phyloP scores from a whole-genome alignment of 2,888 invertebrate genomes.

The Drosophila paranaensis region DNA sequence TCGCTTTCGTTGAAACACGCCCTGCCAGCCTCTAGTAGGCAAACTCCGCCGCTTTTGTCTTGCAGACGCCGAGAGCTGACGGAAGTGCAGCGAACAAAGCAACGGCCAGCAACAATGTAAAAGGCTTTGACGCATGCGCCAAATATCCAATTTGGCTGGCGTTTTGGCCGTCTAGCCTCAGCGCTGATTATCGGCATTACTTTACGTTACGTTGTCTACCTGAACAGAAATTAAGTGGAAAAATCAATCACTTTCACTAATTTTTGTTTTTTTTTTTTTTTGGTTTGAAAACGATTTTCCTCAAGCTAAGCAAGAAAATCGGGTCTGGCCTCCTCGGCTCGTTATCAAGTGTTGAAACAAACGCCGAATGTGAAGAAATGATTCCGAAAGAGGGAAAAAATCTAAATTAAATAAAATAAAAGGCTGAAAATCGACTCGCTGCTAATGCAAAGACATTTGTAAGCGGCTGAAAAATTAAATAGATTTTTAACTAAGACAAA shows the following conservation, averaged over 20 bases:
- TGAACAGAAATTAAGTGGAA: slow-evolving; percentile 70
- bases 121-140: slow-evolving; percentile 70
- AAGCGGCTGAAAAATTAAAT: slow-evolving; percentile 43
- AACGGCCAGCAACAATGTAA: slow-evolving; percentile 26
- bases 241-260: slow-evolving; percentile 80
- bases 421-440: slow-evolving; percentile 3
- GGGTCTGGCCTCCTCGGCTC: slow-evolving; percentile 39
- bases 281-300: slow-evolving; percentile 62
- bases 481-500: slow-evolving; percentile 60
- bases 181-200: slow-evolving; percentile 78
- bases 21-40: slow-evolving; percentile 15
- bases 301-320: slow-evolving; percentile 52
- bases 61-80: slow-evolving; percentile 52
- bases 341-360: slow-evolving; percentile 74
- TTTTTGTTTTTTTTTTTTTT: slow-evolving; percentile 42
- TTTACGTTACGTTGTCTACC: slow-evolving; percentile 56
- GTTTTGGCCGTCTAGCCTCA: slow-evolving; percentile 49
- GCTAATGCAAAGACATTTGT: slow-evolving; percentile 62
- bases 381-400: not conserved
- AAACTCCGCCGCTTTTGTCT: slow-evolving; percentile 37
- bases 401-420: slow-evolving; percentile 1
- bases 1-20: slow-evolving; percentile 54
- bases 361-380: slow-evolving; percentile 48
- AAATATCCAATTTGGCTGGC: slow-evolving; percentile 63
- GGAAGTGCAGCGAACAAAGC: slow-evolving; percentile 50